Evolutionary conservation across 2,888 invertebrate species (phyloP), one percentile per base, ranked within the genome.

Genomic region (Linnaemya vulpina): DNA sequence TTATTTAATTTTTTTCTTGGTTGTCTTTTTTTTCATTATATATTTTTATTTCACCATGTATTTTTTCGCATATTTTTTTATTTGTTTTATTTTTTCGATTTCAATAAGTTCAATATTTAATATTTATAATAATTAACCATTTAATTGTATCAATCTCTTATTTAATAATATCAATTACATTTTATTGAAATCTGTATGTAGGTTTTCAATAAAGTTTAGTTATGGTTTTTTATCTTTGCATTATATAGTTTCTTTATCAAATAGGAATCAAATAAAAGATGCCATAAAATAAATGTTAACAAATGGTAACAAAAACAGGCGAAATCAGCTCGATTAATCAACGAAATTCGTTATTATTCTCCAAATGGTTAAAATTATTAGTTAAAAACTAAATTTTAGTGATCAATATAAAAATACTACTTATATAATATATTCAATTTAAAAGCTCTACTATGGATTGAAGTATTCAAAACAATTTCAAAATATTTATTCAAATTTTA

Each of bases 41-140:
- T 71, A 51, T 78, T 46, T 20, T 58, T 49, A 17, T 62, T 38
- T 63, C 53, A 46, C 15, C 35, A 7, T 35, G 11, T 76, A 17
- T 76, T 70, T 43, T 46, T 62, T 60, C 13, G 10, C 62, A 63
- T 68, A 35, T 38, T 53, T 62, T 17, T 84, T 30, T 80, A 67
- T 73, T 71, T 17, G 15, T 17, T 17, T 53, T 17, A 11, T 53
- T 70, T 70, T 22, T 67, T 53, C n/a, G 22, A 30, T 71, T 55
- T 67, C 43, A 76, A 85, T 78, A 81, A 65, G 30, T 85, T 70
- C 25, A 74, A 75, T 86, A 79, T 67, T 80, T 76, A 49, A 73
- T 83, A 86, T 63, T 76, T 80, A 79, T 79, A 80, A 76, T 83
- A 86, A 86, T 83, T 83, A 83, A 83, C 79, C 80, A 77, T 76